Percentiles rank a stretch among this genome's conserved stretches.
Conservation (phyloP, 23 tunicate species). For the Halocynthia aurantium region DNA sequence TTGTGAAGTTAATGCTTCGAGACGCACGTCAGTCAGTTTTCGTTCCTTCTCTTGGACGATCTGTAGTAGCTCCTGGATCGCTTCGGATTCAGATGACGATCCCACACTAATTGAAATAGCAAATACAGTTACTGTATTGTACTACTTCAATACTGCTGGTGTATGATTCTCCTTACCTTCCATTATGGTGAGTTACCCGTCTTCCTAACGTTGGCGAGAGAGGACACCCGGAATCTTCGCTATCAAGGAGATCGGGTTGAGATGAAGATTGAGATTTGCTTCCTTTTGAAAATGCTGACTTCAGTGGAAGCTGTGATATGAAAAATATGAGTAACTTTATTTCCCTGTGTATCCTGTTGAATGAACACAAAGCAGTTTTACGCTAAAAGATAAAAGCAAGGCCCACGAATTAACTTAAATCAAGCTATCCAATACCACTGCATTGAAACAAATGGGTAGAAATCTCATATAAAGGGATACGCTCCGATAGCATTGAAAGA, state of each 20-base stretch:
- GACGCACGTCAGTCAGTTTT: slow-evolving; percentile 70
- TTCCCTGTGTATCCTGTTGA: too few relatives aligned
- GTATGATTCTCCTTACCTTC: background rate
- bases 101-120: background rate
- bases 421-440: too few relatives aligned
- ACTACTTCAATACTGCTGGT: background rate
- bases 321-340: background rate
- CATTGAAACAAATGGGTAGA: too few relatives aligned
- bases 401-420: too few relatives aligned
- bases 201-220: slow-evolving; percentile 37
- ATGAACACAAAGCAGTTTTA: too few relatives aligned
- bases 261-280: slow-evolving; percentile 42
- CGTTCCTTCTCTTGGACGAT: slow-evolving; percentile 80
- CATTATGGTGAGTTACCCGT: background rate
- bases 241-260: slow-evolving; percentile 32
- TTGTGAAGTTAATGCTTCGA: slow-evolving; percentile 82
- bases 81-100: slow-evolving; percentile 3
- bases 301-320: slow-evolving; percentile 43
- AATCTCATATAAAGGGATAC: too few relatives aligned
- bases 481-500: too few relatives aligned
- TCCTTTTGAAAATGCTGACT: slow-evolving; percentile 47
- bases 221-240: slow-evolving; percentile 53
- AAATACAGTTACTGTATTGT: background rate
- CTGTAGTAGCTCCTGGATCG: slow-evolving; percentile 36
- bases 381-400: too few relatives aligned